phyloP scores from a whole-genome alignment of 2,797 vertebrate species.

The Cossypha caffra region DNA sequence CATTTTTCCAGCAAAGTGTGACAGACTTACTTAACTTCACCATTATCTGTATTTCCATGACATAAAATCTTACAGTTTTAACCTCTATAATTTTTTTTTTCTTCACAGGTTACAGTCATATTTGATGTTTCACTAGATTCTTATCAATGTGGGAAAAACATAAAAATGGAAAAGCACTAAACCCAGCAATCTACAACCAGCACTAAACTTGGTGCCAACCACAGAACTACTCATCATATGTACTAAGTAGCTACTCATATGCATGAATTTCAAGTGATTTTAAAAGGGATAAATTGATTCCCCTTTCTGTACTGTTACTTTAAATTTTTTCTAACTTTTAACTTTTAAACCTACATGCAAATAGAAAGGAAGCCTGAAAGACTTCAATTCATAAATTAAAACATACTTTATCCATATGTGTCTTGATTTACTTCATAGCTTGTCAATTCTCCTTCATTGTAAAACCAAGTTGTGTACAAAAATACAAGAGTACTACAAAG shows the following conservation, averaged over 20 bases:
- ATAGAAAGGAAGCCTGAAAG: background rate
- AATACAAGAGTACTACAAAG: background rate
- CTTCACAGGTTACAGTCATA: background rate
- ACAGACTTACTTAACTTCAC: background rate
- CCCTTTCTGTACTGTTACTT: background rate
- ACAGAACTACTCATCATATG: background rate
- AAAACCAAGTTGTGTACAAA: background rate
- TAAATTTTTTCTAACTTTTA: background rate
- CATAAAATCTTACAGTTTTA: background rate
- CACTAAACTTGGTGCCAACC: background rate
- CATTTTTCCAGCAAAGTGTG: background rate
- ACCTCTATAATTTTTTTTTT: background rate
- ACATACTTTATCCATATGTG: background rate
- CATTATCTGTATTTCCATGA: background rate
- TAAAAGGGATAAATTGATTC: background rate
- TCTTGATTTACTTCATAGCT: background rate
- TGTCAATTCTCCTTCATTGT: background rate
- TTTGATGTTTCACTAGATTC: background rate
- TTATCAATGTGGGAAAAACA: background rate
- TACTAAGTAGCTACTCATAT: background rate
- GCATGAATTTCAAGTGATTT: background rate
- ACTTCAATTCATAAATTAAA: background rate
- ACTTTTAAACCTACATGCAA: background rate
- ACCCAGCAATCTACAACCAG: background rate
- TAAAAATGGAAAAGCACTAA: background rate